Conservation (phyloP, 64 coral and sea anemone genomes). For the Montipora cactus region DNA sequence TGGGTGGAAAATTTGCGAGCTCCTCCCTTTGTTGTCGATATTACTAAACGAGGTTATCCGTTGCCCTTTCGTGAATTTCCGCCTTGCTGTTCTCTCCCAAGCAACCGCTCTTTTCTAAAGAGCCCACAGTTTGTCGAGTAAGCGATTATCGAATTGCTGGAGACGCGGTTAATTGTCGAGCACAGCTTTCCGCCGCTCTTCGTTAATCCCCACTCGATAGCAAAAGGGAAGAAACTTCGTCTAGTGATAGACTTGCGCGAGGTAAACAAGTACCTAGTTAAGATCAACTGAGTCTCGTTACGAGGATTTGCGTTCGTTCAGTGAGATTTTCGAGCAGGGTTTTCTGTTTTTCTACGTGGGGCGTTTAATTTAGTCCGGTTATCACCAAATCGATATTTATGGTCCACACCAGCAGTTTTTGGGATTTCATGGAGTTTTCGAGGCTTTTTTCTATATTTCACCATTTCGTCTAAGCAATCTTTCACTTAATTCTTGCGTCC, state of each 20-base stretch:
- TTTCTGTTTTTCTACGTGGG: slow-evolving; percentile 47
- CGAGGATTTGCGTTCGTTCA: slow-evolving; percentile 51
- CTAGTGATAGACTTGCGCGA: background rate
- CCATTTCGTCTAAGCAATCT: slow-evolving; percentile 43
- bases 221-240: slow-evolving; percentile 31
- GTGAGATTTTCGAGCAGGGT: slow-evolving; percentile 7
- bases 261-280: slow-evolving; percentile 33
- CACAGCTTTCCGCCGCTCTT: slow-evolving; percentile 19
- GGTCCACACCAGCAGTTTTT: slow-evolving; percentile 23
- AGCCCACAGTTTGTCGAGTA: background rate
- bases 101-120: slow-evolving; percentile 10
- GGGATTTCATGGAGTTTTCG: slow-evolving; percentile 37
- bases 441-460: background rate
- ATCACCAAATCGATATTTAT: slow-evolving; percentile 38
- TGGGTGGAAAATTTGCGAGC: background rate
- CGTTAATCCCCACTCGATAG: slow-evolving; percentile 36
- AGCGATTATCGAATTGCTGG: background rate
- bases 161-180: background rate
- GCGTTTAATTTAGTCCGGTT: slow-evolving; percentile 12
- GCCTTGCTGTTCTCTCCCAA: background rate
- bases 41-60: background rate
- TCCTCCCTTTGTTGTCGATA: slow-evolving; percentile 6
- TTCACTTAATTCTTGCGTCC: slow-evolving; percentile 42
- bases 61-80: background rate
- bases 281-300: background rate